Evolutionary conservation across 2,113 vertebrate species (phyloP).

Genomic region (Merops nubicus): DNA sequence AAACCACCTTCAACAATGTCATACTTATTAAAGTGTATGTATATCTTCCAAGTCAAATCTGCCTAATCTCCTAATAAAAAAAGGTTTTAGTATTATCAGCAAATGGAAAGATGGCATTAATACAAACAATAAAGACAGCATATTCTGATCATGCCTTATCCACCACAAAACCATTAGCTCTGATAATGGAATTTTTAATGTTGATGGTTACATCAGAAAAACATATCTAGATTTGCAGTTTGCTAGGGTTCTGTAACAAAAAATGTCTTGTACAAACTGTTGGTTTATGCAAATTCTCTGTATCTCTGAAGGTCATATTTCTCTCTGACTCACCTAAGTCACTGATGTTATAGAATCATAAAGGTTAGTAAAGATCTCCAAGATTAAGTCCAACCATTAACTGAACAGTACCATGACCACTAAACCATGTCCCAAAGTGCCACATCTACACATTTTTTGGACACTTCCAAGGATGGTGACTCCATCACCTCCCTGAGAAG

Average conservation of each 20-base stretch:
- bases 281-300: neutral
- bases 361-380: too few relatives aligned
- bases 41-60: neutral
- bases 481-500: too few relatives aligned
- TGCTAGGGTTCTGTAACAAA: neutral
- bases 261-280: neutral
- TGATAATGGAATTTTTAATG: conserved; percentile 15
- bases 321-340: neutral
- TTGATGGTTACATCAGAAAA: neutral
- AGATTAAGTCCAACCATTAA: too few relatives aligned
- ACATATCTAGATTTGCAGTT: neutral
- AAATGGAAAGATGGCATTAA: neutral
- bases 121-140: neutral
- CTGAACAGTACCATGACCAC: too few relatives aligned
- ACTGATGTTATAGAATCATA: too few relatives aligned
- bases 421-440: too few relatives aligned
- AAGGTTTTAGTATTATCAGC: neutral
- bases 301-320: neutral
- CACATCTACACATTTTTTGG: too few relatives aligned
- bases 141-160: conserved; percentile 4
- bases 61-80: conserved; percentile 18
- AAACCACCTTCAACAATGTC: neutral
- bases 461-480: too few relatives aligned
- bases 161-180: neutral
- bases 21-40: neutral